Evolutionary conservation across 2,113 vertebrate species (phyloP), one percentile per base, ranked within the genome.

Genomic region (Empidonax traillii): DNA sequence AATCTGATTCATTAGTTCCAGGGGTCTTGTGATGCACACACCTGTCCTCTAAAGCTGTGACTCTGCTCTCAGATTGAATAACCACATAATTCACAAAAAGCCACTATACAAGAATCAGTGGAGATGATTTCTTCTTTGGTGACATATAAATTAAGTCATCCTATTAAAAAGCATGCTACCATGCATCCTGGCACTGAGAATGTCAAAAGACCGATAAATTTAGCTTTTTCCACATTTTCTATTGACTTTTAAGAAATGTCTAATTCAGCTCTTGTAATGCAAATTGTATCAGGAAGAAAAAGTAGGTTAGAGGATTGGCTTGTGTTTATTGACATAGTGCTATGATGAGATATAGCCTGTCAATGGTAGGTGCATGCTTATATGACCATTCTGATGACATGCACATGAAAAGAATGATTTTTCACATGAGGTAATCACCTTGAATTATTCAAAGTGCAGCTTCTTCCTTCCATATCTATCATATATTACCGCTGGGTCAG

Each of bases 361-460:
- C 92, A 73, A 31, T 92, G 79, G 43, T 62, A 35, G 71, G 18
- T 81, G 76, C 76, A 35, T 75, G 75, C 61, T 88, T 74, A 86
- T 71, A 65, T 35, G 65, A 73, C 73, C 46, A 68, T 94, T 94
- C 76, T 76, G 90, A 89, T 90, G 90, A 89, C 83, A 93, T 53
- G 83, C 83, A 85, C 86, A 62, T 87, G 90, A 92, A 82, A 93
- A 94, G 90, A 94, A 95, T 94, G 73, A 92, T 94, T 96, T 92
- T 96, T 82, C 92, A 92, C 80, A 90, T 81, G 58, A 83, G 65
- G 78, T 94, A 96, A 96, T 96, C 93, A 90, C 79, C 93, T 94
- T 96, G 93, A 96, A 96, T 96, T 96, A 96, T 96, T 90, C 94
- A 96, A 96, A 96, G 90, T 62, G 88, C 69, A 65, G 65, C 49